Percentiles rank a stretch among this genome's conserved stretches.
Evolutionary conservation across 2,888 invertebrate genomes (phyloP).

Genomic region (Drosophila nr. perissopoda): DNA sequence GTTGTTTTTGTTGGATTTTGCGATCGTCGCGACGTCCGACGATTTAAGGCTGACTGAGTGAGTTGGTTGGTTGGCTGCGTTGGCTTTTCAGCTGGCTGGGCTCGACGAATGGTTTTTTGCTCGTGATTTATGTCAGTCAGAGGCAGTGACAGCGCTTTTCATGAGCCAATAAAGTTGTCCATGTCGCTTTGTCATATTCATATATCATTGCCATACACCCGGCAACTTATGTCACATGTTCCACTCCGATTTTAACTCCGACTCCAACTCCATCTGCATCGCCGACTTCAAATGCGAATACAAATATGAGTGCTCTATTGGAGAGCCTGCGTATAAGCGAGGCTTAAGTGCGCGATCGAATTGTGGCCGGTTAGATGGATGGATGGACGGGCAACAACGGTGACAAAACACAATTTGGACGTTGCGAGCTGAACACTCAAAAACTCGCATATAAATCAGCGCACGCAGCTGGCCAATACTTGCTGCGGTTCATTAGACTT

Average conservation of each 20-base stretch:
- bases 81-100: slow-evolving; percentile 36
- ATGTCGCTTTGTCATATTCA: slow-evolving; percentile 80
- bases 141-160: slow-evolving; percentile 80
- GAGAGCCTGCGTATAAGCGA: slow-evolving; percentile 65
- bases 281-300: slow-evolving; percentile 37
- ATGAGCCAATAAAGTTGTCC: slow-evolving; percentile 81
- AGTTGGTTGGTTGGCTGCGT: slow-evolving; percentile 30
- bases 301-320: slow-evolving; percentile 56
- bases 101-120: slow-evolving; percentile 49
- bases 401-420: slow-evolving; percentile 76
- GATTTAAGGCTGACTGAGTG: slow-evolving; percentile 22
- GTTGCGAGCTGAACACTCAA: slow-evolving; percentile 32
- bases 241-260: slow-evolving; percentile 29
- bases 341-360: slow-evolving; percentile 71
- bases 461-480: slow-evolving; percentile 59
- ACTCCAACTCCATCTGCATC: slow-evolving; percentile 9
- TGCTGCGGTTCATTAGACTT: slow-evolving; percentile 71
- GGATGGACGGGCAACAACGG: slow-evolving; percentile 43
- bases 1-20: slow-evolving; percentile 24
- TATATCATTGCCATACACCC: slow-evolving; percentile 76
- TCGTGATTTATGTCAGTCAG: slow-evolving; percentile 78
- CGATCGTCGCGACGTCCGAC: slow-evolving; percentile 32
- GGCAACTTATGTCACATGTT: slow-evolving; percentile 75
- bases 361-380: slow-evolving; percentile 41
- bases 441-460: slow-evolving; percentile 77